phyloP scores from a whole-genome alignment of 2,888 invertebrate species.

The Taphrorychus bicolor region DNA sequence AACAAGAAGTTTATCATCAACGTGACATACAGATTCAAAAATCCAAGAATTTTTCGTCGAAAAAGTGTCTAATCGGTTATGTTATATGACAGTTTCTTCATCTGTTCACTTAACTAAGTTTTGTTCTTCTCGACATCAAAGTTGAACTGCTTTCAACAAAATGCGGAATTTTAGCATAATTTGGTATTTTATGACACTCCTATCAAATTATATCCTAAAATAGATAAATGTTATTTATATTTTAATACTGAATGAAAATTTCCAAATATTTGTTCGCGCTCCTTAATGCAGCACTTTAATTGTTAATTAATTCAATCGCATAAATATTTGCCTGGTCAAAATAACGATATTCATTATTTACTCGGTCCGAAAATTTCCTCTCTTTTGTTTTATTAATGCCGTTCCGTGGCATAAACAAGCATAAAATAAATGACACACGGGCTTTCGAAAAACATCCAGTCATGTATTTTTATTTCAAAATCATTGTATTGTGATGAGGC shows the following conservation, averaged over 20 bases:
- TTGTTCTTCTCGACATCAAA: too few relatives aligned
- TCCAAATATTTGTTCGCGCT: background rate
- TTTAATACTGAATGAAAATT: background rate
- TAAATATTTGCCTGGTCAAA: background rate
- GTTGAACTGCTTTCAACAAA: too few relatives aligned
- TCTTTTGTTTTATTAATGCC: background rate
- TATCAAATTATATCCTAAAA: too few relatives aligned
- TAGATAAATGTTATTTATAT: too few relatives aligned
- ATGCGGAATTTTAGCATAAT: too few relatives aligned
- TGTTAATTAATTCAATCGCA: background rate
- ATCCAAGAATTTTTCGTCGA: too few relatives aligned
- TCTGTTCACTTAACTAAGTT: too few relatives aligned
- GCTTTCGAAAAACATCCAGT: background rate
- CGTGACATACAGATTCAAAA: too few relatives aligned
- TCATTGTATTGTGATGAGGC: background rate
- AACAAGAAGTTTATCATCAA: too few relatives aligned
- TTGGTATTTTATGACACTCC: too few relatives aligned
- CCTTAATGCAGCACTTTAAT: background rate
- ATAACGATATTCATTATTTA: background rate
- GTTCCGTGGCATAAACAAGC: background rate
- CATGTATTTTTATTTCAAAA: background rate
- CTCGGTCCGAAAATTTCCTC: background rate
- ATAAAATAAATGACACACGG: background rate
- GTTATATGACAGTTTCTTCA: too few relatives aligned
- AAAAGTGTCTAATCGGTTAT: too few relatives aligned